A percentile compares a stretch with the other conserved stretches of the same genome.
Evolutionary conservation across 2,113 vertebrate species (phyloP).

Genomic region (Piprites chloris): DNA sequence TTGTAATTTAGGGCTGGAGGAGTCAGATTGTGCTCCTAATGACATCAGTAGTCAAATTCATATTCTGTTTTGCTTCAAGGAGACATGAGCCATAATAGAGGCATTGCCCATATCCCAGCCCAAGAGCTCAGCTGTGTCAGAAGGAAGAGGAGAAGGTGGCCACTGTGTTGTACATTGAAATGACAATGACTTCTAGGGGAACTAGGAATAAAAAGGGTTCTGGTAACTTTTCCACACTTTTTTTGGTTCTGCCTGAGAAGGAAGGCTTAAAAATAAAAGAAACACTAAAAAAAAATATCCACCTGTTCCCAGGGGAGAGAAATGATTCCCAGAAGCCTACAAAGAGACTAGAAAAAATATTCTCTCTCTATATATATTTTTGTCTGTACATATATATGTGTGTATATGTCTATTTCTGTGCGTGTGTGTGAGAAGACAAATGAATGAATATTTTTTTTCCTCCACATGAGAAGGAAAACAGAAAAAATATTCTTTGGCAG

Average conservation of each 20-base stretch:
- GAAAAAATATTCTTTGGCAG: slow-evolving; percentile 10
- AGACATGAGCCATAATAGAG: background rate
- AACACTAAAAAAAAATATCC: background rate
- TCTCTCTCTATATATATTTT: background rate
- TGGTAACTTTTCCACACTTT: background rate
- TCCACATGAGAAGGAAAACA: background rate
- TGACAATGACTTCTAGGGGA: background rate
- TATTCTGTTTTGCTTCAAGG: background rate
- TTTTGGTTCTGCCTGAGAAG: background rate
- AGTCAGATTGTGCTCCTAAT: background rate
- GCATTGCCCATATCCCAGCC: background rate
- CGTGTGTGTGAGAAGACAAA: background rate
- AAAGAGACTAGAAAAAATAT: background rate
- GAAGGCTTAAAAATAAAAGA: background rate
- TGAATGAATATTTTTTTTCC: background rate
- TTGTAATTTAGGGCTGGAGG: background rate
- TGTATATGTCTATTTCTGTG: background rate
- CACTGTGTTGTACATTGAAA: background rate
- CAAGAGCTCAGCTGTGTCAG: background rate
- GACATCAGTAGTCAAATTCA: background rate
- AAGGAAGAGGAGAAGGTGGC: background rate
- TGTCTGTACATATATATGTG: too few species aligned
- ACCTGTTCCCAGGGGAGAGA: background rate
- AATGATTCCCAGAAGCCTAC: background rate
- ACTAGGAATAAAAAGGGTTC: background rate